Conservation (phyloP, 1,140 invertebrate species). For the Pogonomyrmex californicus region DNA sequence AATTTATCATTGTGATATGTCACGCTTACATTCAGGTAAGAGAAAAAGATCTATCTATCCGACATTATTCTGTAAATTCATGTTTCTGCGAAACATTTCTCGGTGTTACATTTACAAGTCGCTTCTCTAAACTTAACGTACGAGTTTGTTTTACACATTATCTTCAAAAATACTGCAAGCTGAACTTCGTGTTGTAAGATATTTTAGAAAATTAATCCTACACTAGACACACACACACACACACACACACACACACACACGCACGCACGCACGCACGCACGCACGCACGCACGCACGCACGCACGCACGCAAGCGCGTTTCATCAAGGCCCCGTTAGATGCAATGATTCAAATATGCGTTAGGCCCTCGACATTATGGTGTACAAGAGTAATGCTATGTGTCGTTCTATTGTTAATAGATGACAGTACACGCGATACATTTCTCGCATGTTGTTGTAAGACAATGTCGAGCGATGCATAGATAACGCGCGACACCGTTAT, state of each 20-base stretch:
- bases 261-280: neutral
- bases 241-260: neutral
- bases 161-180: neutral
- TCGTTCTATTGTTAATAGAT: slow-evolving; percentile 43
- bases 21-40: neutral
- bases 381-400: slow-evolving; percentile 26
- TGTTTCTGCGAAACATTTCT: neutral
- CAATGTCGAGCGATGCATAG: slow-evolving; percentile 66
- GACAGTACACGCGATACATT: slow-evolving; percentile 5
- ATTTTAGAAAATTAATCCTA: neutral
- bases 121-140: neutral
- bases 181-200: neutral
- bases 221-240: neutral
- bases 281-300: neutral
- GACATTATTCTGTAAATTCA: neutral
- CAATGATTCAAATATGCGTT: slow-evolving; percentile 5
- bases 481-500: slow-evolving; percentile 68
- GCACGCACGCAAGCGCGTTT: slow-evolving; percentile 12
- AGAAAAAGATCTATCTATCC: neutral
- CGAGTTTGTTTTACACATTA: neutral
- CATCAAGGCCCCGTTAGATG: slow-evolving; percentile 25
- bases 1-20: slow-evolving; percentile 22
- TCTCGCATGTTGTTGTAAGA: slow-evolving; percentile 51
- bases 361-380: neutral
- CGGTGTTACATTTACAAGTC: neutral